These are phyloP conservation scores for Holacanthus passer DNA, from an alignment of 2,113 vertebrate species.

Conservation along the genomic window DNA sequence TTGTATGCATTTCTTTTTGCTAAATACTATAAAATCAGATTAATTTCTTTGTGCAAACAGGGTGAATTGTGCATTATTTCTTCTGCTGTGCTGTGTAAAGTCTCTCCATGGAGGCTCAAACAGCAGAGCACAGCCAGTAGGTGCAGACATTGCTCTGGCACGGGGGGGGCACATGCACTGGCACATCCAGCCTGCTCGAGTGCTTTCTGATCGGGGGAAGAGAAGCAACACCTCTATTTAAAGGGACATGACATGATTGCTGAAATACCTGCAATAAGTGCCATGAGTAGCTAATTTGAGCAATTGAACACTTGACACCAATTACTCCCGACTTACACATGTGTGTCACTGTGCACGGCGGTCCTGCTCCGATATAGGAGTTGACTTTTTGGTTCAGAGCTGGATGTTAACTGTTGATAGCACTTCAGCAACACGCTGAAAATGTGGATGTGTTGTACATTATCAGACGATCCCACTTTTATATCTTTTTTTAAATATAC, in stretches of 20 bases:
- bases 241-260: background rate
- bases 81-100: background rate
- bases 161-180: background rate
- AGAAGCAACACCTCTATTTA: background rate
- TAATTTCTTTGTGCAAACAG: background rate
- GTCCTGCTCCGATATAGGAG: background rate
- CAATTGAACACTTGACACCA: conserved; percentile 1
- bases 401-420: background rate
- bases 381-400: background rate
- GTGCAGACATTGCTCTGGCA: background rate
- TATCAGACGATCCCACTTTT: too few relatives aligned
- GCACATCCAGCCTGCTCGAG: background rate
- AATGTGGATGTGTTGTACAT: too few relatives aligned
- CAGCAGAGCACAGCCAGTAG: background rate
- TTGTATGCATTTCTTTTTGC: background rate
- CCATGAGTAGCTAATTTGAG: background rate
- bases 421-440: too few relatives aligned
- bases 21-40: background rate
- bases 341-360: background rate
- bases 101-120: background rate
- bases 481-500: too few relatives aligned
- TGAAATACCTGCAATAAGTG: background rate
- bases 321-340: background rate
- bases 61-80: background rate
- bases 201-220: conserved; percentile 3